A percentile compares a stretch with the other conserved stretches of the same genome.
phyloP scores from a whole-genome alignment of 2,113 vertebrate species.

The Daphoenositta chrysoptera region DNA sequence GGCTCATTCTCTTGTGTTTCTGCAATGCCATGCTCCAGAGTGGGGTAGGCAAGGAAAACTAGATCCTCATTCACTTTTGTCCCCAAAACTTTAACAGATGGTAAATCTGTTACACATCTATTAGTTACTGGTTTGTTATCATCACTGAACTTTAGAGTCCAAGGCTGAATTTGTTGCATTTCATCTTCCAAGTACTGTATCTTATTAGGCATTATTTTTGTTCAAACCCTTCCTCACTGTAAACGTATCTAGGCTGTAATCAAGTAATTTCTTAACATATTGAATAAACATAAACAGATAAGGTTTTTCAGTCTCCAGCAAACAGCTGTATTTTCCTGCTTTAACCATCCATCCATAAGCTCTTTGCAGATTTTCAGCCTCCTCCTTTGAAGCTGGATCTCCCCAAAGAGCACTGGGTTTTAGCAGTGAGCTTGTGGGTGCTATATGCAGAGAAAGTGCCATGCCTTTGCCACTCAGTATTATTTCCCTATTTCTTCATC shows the following conservation, averaged over 20 bases:
- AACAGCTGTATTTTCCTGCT: background rate
- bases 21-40: background rate
- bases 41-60: accelerated
- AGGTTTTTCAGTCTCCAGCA: background rate
- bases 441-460: background rate
- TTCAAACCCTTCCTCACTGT: background rate
- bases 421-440: background rate
- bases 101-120: background rate
- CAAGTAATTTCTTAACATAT: background rate
- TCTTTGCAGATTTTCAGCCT: background rate
- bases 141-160: background rate
- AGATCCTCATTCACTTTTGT: background rate
- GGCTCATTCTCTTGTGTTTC: background rate
- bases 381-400: background rate
- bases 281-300: background rate
- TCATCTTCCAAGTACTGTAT: background rate
- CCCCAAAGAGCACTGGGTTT: background rate
- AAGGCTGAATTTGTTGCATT: background rate
- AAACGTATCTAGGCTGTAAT: background rate
- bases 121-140: background rate
- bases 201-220: background rate
- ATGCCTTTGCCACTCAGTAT: background rate
- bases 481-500: background rate
- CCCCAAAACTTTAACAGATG: background rate
- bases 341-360: background rate